Evolutionary conservation across 2,113 vertebrate genomes (phyloP), one percentile per base, ranked within the genome.

Genomic region (Empidonax alnorum): DNA sequence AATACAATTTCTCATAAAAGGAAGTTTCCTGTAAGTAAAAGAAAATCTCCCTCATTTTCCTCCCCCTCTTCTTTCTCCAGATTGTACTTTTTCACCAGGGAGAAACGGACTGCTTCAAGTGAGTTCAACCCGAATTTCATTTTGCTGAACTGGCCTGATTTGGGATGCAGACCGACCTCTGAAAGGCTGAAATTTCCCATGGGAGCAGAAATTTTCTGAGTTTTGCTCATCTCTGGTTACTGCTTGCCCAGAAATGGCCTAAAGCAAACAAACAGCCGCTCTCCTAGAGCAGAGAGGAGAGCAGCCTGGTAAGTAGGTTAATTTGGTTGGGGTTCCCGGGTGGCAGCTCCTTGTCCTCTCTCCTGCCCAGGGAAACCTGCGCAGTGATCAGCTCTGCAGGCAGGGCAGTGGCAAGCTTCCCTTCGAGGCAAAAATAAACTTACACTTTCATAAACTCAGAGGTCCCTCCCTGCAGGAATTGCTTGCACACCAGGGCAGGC

Each of bases 21-120:
- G 56, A 89, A 81, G 41, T 87, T 96, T 88, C 56, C 83, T 91
- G 56, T 87, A 86, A 96, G 79, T 69, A 80, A 93, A 88, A 93
- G 25, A 89, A 90, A 50, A 30, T 65, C 74, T 92, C 46, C 39
- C 31, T 55, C 35, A 3, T 52, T 81, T 80, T 28, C 61, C 21
- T 21, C 42, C 42, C 35, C 17, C 23, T 27, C 31, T 59, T 81
- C n/a, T 86, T 74, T 77, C 30, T 62, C 62, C 66, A 63, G 65
- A 56, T 75, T 87, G 44, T 19, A 16, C 2, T 75, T 92, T 92
- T 94, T 49, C 76, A 65, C 41, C 18, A 41, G 72, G 75, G 76
- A 87, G 23, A 86, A 78, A 50, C 49, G 0, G 0, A 58, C 49
- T 46, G 35, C 65, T 94, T 58, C 30, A 15, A 86, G 56, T 75